Evolutionary conservation across 2,888 invertebrate species (phyloP).

Genomic region (Pyrrhia umbra): DNA sequence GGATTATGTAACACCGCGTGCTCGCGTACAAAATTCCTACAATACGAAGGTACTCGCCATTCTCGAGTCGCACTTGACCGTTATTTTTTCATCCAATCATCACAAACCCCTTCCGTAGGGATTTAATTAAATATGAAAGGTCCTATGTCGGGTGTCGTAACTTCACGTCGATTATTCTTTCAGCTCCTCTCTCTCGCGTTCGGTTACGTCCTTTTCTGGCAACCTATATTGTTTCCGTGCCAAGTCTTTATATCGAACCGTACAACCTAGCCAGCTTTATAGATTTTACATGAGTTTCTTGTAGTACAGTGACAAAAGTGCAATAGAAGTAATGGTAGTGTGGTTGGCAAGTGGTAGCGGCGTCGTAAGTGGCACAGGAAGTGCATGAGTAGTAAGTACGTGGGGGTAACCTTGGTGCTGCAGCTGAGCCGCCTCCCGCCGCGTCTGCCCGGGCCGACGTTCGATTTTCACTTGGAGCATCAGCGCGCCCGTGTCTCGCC

Average conservation of each 20-base stretch:
- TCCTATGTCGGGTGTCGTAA: constrained; percentile 75
- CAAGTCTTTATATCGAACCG: constrained; percentile 83
- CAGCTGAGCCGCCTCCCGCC: constrained; percentile 77
- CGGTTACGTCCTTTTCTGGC: constrained; percentile 84
- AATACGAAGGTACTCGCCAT: constrained; percentile 2
- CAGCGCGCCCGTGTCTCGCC: constrained; percentile 87
- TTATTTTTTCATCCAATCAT: constrained; percentile 65
- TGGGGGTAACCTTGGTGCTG: constrained; percentile 85
- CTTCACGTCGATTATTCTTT: constrained; percentile 77
- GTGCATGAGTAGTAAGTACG: constrained; percentile 78
- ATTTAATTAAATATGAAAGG: constrained; percentile 79
- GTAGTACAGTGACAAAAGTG: constrained; percentile 59
- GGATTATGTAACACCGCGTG: constrained; percentile 49
- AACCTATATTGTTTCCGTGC: constrained; percentile 84
- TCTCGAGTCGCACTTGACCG: constrained; percentile 59
- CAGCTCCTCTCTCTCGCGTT: constrained; percentile 76
- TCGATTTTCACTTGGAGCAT: constrained; percentile 90
- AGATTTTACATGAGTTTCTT: constrained; percentile 71
- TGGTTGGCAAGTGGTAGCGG: constrained; percentile 53
- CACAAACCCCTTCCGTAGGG: constrained; percentile 68
- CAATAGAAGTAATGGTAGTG: constrained; percentile 57
- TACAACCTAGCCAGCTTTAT: constrained; percentile 79
- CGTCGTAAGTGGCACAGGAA: constrained; percentile 69
- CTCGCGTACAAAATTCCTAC: constrained; percentile 2
- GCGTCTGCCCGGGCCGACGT: constrained; percentile 89